phyloP scores from a whole-genome alignment of 2,113 vertebrate genomes.

The Marmota monax region DNA sequence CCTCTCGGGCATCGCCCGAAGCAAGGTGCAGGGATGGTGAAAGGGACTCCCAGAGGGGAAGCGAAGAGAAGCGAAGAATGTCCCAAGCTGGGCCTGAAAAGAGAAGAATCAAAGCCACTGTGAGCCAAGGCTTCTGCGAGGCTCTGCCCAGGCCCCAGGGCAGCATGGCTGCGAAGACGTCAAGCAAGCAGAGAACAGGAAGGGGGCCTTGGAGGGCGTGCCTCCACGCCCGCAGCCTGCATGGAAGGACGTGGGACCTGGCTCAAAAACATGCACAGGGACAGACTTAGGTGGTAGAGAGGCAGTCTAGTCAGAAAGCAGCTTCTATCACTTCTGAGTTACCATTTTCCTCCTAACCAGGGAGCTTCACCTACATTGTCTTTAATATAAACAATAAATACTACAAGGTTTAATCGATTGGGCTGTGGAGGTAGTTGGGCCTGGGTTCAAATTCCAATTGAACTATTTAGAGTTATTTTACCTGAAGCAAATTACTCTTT shows the following conservation, averaged over 20 bases:
- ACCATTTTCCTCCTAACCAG: not conserved
- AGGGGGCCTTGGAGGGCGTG: not conserved
- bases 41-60: conserved; percentile 78
- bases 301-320: not conserved
- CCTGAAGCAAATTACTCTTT: conserved; percentile 25
- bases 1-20: conserved; percentile 91
- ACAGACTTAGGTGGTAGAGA: not conserved
- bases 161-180: not conserved
- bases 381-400: not conserved
- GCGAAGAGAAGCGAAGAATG: conserved; percentile 74
- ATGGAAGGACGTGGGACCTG: not conserved
- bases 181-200: conserved; percentile 69
- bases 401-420: not conserved
- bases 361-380: not conserved
- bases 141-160: conserved; percentile 54
- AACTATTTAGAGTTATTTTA: not conserved
- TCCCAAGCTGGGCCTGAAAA: conserved; percentile 83
- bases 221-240: not conserved
- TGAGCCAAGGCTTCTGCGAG: conserved; percentile 50
- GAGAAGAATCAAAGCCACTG: conserved; percentile 79
- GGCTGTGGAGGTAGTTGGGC: not conserved
- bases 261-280: not conserved
- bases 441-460: conserved; percentile 3
- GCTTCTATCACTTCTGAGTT: not conserved
- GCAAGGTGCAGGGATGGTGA: conserved; percentile 63